Conservation (phyloP, 2,113 vertebrate species). For the Pyrgilauda ruficollis region DNA sequence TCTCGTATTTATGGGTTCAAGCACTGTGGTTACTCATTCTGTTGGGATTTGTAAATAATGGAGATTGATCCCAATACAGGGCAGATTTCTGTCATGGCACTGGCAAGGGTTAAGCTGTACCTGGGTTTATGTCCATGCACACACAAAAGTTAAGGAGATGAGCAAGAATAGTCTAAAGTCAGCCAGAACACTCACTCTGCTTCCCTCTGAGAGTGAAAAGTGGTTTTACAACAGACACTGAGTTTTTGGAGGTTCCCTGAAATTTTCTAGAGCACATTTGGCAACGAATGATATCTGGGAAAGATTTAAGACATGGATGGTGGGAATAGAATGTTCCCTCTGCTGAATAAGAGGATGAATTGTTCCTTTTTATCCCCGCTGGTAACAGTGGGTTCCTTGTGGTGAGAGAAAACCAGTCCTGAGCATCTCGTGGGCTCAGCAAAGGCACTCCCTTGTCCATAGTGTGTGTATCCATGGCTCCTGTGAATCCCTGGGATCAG, state of each 20-base stretch:
- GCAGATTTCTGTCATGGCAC: neutral
- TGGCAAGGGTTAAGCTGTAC: neutral
- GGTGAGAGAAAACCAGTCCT: accelerated
- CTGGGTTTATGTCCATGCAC: neutral
- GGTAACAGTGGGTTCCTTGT: neutral
- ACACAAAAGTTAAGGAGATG: neutral
- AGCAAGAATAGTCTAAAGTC: neutral
- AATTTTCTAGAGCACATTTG: neutral
- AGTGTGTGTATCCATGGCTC: accelerated
- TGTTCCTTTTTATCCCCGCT: neutral
- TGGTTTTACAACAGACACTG: neutral
- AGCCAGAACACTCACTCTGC: neutral
- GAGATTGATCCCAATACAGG: neutral
- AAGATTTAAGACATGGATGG: neutral
- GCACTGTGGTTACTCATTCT: neutral
- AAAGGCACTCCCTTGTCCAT: neutral
- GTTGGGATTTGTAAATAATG: neutral
- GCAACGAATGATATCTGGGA: neutral
- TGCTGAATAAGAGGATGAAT: neutral
- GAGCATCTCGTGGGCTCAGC: neutral
- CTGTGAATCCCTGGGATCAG: neutral
- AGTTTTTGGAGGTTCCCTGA: neutral
- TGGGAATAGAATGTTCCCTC: neutral
- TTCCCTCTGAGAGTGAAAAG: neutral
- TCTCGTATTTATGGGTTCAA: neutral